Evolutionary conservation across 1,140 invertebrate genomes (phyloP).

Genomic region (Portunus trituberculatus): DNA sequence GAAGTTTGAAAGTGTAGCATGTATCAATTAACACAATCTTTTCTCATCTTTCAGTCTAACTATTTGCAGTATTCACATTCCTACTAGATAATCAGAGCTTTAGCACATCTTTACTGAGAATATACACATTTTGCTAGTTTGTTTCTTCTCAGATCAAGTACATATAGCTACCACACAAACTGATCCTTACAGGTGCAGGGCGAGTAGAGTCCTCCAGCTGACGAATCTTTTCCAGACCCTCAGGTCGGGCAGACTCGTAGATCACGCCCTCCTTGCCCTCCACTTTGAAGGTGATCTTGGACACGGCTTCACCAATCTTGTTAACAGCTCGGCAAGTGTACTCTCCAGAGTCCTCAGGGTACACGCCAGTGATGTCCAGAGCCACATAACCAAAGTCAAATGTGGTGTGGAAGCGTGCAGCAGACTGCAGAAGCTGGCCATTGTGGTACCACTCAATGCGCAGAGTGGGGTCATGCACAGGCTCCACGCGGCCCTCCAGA

Average conservation of each 20-base stretch:
- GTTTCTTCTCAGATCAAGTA: background rate
- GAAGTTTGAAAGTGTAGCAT: background rate
- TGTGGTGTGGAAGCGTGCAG: constrained; percentile 94
- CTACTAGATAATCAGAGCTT: background rate
- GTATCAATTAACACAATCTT: background rate
- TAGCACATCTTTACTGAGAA: background rate
- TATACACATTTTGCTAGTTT: background rate
- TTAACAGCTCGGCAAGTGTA: constrained; percentile 95
- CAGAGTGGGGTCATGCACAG: constrained; percentile 93
- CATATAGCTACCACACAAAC: background rate
- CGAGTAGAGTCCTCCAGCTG: constrained; percentile 87
- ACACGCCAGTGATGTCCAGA: constrained; percentile 92
- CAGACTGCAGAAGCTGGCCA: constrained; percentile 91
- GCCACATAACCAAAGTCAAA: constrained; percentile 98
- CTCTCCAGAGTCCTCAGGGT: constrained; percentile 96
- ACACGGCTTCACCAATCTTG: constrained; percentile 87
- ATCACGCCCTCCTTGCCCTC: constrained; percentile 94
- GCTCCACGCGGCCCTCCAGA: constrained; percentile 95
- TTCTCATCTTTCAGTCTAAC: background rate
- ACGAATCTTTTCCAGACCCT: constrained; percentile 96
- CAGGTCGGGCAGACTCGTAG: constrained; percentile 95
- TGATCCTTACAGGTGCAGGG: background rate
- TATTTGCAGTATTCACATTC: background rate
- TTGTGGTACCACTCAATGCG: constrained; percentile 95
- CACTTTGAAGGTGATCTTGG: constrained; percentile 77